A percentile compares a stretch with the other conserved stretches of the same genome.
Conservation (phyloP, 2,113 vertebrate species). For the human (Homo sapiens) region DNA sequence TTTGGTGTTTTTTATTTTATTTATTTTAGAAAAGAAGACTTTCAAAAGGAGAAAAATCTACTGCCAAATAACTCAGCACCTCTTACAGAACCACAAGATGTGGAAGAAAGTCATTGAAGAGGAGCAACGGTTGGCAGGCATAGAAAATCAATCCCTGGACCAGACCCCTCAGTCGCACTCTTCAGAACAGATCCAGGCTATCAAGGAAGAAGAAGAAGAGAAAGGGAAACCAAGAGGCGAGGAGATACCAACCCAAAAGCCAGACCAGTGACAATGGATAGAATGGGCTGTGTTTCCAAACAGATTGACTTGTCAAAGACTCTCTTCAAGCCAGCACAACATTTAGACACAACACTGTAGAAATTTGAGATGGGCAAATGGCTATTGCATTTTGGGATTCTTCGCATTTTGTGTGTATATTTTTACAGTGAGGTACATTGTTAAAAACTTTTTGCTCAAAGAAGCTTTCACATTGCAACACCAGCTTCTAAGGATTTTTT, state of each 20-base stretch:
- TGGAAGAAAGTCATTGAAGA: constrained; percentile 97
- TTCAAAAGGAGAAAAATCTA: constrained; percentile 93
- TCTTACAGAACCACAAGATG: constrained; percentile 98
- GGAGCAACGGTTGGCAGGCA: constrained; percentile 83
- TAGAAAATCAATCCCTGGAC: constrained; percentile 80
- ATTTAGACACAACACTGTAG: constrained; percentile 99
- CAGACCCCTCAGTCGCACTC: constrained; percentile 82
- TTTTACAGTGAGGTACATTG: constrained; percentile 83
- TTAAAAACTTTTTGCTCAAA: constrained; percentile 81
- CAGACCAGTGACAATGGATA: constrained; percentile 81
- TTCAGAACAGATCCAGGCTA: constrained; percentile 93
- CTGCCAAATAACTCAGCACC: constrained; percentile 96
- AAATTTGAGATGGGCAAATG: constrained; percentile 91
- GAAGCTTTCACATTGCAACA: constrained; percentile 90
- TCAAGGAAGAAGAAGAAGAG: constrained; percentile 95
- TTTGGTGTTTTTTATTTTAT: not conserved
- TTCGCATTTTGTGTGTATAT: constrained; percentile 55
- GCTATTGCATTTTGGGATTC: constrained; percentile 75
- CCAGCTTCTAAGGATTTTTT: constrained; percentile 89
- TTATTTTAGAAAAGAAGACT: constrained; percentile 88
- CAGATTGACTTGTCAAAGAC: constrained; percentile 85
- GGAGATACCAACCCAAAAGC: constrained; percentile 76
- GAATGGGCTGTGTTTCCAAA: constrained; percentile 82
- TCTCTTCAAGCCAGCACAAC: constrained; percentile 95
- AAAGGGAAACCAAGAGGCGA: constrained; percentile 83